Conservation (phyloP, 2,888 invertebrate species). For the Synanthedon andrenaeformis region DNA sequence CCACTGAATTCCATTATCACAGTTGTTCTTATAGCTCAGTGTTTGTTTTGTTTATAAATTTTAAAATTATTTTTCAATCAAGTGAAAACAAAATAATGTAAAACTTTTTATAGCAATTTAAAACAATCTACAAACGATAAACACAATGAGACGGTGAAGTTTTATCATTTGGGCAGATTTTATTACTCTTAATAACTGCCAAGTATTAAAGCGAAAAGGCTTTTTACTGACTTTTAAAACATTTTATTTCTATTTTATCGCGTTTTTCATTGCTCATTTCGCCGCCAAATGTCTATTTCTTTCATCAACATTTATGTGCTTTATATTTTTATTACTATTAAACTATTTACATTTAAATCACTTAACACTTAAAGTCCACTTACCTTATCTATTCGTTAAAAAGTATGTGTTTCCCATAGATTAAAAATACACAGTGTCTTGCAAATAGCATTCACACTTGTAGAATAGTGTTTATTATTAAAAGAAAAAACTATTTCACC, state of each 20-base stretch:
- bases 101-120: not conserved
- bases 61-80: too few species aligned
- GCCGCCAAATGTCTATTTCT: slow-evolving; percentile 2
- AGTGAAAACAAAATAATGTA: too few species aligned
- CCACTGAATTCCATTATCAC: too few species aligned
- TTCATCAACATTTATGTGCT: slow-evolving; percentile 3
- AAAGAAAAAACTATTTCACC: not conserved
- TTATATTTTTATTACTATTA: slow-evolving; percentile 1
- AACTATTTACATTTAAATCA: not conserved
- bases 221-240: slow-evolving; percentile 7
- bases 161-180: slow-evolving; percentile 19
- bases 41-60: too few species aligned
- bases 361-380: too few species aligned
- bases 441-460: too few species aligned
- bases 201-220: slow-evolving; percentile 11
- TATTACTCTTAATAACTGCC: slow-evolving; percentile 17
- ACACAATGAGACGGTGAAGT: slow-evolving; percentile 14
- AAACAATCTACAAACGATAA: not conserved
- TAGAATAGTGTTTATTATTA: not conserved
- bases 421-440: too few species aligned
- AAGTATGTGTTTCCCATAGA: too few species aligned
- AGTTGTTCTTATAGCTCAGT: too few species aligned
- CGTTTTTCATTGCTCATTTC: slow-evolving; percentile 2
- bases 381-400: not conserved
- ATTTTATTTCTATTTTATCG: slow-evolving; percentile 3